Evolutionary conservation across 30 jellyfish, hydroid and myxozoan species (phyloP), one percentile per base, ranked within the genome.

Genomic region (Turritopsis rubra): DNA sequence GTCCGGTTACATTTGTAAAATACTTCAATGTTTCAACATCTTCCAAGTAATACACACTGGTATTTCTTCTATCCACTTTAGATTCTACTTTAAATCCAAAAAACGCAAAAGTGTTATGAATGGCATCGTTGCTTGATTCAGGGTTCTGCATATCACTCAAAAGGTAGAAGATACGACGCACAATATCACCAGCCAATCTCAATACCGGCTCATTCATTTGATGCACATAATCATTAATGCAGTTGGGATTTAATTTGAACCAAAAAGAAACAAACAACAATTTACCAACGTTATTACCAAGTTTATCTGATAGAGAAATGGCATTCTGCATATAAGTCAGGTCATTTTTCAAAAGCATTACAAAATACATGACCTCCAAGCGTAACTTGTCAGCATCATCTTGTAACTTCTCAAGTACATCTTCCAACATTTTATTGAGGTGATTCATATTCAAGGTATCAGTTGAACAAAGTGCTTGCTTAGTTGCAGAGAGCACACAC

Each of bases 321-420:
- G 77, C 77, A 7, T 68, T 27, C 16, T 68, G 28, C 31, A 68
- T 68, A 19, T 8, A 19, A 9, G 77, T 8, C 8, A 19, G 31
- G 21, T 68, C 30, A 68, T 68, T 27, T 27, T 68, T 68, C 77
- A 68, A 27, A 68, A 68, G 77, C 77, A 68, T 68, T 68, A n/a
- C 8, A 27, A n/a, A 68, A 68, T 68, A 68, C 77, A 68, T n/a
- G 0, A 23, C 9, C 28, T 68, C 77, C 9, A 27, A 8, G 28
- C 77, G 9, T 68, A 68, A 23, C 28, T 9, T 23, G 77, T 68
- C 28, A 68, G 28, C 77, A 68, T 68, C 16, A 27, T 68, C 30
- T n/a, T 68, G 16, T 68, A 68, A 68, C 8, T 27, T 68, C 30
- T 68, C 77, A n/a, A 68, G 77, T 22, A 68, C 77, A n/a, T 23